These are phyloP conservation scores for Biston betularia DNA, from an alignment of 2,888 invertebrate genomes.

Conservation along the genomic window DNA sequence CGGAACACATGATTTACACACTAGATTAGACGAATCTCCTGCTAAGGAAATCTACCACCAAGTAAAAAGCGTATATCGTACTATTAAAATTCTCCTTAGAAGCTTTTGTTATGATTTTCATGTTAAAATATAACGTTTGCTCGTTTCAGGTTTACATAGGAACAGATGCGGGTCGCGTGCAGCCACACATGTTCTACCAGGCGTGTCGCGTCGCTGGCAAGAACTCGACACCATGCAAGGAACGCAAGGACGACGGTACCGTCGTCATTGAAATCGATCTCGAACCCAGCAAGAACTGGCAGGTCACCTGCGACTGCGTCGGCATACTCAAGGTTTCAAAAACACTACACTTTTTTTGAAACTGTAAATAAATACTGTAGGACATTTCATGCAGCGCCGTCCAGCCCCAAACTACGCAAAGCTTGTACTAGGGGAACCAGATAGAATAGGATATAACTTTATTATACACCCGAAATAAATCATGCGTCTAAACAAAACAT, in stretches of 20 bases:
- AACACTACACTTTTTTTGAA: neutral
- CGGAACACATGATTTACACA: no score
- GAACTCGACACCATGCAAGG: slow-evolving; percentile 96
- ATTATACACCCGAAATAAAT: no score
- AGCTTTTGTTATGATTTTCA: no score
- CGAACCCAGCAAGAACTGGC: slow-evolving; percentile 96
- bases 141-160: slow-evolving; percentile 92
- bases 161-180: slow-evolving; percentile 95
- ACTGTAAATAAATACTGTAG: neutral
- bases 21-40: no score
- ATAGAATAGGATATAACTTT: no score
- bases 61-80: no score
- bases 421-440: neutral
- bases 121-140: no score
- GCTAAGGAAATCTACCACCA: no score
- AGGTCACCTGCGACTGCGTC: slow-evolving; percentile 97
- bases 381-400: no score
- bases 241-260: slow-evolving; percentile 97
- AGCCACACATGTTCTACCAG: slow-evolving; percentile 99
- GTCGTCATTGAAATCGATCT: slow-evolving; percentile 97
- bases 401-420: no score
- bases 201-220: slow-evolving; percentile 98
- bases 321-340: slow-evolving; percentile 93
- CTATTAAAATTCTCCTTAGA: no score
- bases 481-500: no score